phyloP scores from a whole-genome alignment of 30 jellyfish, hydroid and myxozoan species.

The Cassiopea xamachana region DNA sequence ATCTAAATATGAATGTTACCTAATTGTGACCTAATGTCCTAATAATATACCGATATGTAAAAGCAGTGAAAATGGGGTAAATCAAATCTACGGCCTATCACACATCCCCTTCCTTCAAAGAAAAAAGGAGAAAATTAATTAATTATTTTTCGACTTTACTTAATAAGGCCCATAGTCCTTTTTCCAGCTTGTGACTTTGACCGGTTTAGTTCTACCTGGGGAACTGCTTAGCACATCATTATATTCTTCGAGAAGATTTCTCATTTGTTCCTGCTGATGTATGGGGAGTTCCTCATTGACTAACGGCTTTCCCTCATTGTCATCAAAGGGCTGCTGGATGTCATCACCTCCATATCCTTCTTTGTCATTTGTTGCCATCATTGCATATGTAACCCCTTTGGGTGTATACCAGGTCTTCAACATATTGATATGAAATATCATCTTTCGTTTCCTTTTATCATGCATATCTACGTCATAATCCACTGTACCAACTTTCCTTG shows the following conservation, averaged over 20 bases:
- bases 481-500: background rate
- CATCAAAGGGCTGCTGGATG: background rate
- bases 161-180: too few species aligned
- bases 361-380: background rate
- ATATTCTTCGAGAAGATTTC: background rate
- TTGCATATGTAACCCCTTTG: background rate
- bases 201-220: background rate
- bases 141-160: too few species aligned
- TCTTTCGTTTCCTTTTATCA: background rate
- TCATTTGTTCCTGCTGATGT: background rate
- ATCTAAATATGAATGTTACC: too few species aligned
- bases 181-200: too few species aligned
- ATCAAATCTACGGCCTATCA: too few species aligned
- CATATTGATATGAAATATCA: constrained; percentile 9
- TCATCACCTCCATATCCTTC: background rate
- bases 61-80: too few species aligned
- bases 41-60: too few species aligned
- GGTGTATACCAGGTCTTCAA: background rate
- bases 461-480: constrained; percentile 7
- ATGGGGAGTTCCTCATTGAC: background rate
- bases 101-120: too few species aligned
- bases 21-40: too few species aligned
- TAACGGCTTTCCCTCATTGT: background rate
- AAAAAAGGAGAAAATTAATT: too few species aligned
- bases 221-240: background rate